A percentile compares a stretch with the other conserved stretches of the same genome.
These are phyloP conservation scores for Cnemophilus loriae DNA, from an alignment of 2,113 vertebrate species.

Conservation along the genomic window DNA sequence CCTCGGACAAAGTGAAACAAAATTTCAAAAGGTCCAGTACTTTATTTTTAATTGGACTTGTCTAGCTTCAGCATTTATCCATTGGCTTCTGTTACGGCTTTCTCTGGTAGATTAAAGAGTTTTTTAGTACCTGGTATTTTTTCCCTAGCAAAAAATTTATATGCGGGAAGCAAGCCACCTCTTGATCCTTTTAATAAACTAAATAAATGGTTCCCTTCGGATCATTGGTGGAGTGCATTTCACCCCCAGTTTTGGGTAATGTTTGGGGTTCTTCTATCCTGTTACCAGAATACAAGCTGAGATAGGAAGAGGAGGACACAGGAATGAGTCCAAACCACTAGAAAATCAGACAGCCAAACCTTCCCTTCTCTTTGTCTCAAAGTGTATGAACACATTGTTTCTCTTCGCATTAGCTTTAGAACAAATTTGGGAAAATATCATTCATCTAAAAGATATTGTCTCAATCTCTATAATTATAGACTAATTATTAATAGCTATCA, in stretches of 20 bases:
- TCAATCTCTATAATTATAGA: not conserved
- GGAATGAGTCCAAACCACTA: not conserved
- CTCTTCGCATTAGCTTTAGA: not conserved
- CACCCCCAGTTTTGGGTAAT: not conserved
- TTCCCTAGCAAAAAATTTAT: not conserved
- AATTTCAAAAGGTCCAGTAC: not conserved
- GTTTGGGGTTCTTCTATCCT: not conserved
- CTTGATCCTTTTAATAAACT: slow-evolving; percentile 8
- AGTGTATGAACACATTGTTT: not conserved
- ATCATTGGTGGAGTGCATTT: not conserved
- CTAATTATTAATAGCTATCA: not conserved
- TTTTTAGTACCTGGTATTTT: slow-evolving; percentile 1
- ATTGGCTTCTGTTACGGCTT: not conserved
- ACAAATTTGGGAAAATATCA: not conserved
- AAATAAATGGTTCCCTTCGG: not conserved
- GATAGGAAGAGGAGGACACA: not conserved
- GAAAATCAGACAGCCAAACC: slow-evolving; percentile 6
- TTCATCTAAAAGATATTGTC: not conserved
- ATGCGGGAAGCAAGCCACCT: not conserved
- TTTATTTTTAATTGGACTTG: slow-evolving; percentile 39
- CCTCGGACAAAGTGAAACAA: not conserved
- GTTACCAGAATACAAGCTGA: not conserved
- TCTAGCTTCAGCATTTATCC: not conserved
- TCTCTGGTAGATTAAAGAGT: not conserved
- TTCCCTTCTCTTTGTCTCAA: not conserved